These are phyloP conservation scores for Busseola fusca DNA, from an alignment of 2,888 invertebrate species.

Conservation along the genomic window DNA sequence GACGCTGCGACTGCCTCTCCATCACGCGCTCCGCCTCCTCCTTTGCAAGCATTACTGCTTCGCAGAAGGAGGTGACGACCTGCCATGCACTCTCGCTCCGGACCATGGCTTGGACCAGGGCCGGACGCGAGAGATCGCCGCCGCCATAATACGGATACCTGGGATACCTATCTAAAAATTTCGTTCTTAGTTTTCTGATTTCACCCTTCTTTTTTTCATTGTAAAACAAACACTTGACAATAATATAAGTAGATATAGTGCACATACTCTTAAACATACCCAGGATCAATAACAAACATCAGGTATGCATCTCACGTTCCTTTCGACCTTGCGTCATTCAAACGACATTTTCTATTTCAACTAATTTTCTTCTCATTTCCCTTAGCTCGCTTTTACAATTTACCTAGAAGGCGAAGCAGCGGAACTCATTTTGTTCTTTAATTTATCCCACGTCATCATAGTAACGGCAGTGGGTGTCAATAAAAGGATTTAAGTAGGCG, in stretches of 20 bases:
- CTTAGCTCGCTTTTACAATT: conserved; percentile 40
- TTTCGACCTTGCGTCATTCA: conserved; percentile 9
- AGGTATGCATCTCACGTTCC: conserved; percentile 5
- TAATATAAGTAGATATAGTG: background rate
- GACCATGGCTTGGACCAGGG: no score
- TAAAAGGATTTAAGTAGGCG: conserved; percentile 19
- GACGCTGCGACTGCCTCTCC: no score
- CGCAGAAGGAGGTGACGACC: no score
- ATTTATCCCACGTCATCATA: conserved; percentile 1
- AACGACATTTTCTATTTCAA: conserved; percentile 28
- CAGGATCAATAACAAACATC: conserved; percentile 6
- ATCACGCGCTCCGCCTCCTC: no score
- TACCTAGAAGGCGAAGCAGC: conserved; percentile 8
- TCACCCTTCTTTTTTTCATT: background rate
- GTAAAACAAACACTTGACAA: background rate
- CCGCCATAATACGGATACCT: no score
- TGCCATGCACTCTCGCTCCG: no score
- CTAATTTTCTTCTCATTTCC: conserved; percentile 51
- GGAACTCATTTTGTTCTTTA: conserved; percentile 28
- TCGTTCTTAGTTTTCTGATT: background rate
- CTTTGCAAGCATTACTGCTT: no score
- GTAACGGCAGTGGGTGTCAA: background rate
- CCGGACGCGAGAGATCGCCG: no score
- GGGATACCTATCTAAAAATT: background rate
- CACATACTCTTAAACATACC: no score